Conservation (phyloP, 1,140 invertebrate species). For the Halotydeus destructor region DNA sequence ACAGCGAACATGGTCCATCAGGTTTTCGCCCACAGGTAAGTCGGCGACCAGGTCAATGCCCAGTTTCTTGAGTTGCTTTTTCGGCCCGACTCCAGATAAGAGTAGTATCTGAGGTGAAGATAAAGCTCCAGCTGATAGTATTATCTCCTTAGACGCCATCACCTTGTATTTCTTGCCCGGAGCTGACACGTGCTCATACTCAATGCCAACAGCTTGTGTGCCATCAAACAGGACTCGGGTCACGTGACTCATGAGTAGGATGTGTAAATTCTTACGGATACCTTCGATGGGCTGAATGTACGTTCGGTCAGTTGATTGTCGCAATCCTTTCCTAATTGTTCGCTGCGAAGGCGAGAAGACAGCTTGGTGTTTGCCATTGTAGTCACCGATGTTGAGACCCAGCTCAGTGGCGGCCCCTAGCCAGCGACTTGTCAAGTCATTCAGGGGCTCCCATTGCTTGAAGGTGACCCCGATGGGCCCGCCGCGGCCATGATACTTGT, state of each 20-base stretch:
- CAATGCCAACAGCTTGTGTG: background rate
- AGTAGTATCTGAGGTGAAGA: conserved; percentile 6
- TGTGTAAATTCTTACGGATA: conserved; percentile 57
- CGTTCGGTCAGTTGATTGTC: conserved; percentile 72
- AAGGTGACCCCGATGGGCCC: too few relatives aligned
- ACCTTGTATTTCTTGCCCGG: conserved; percentile 7
- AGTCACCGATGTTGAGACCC: conserved; percentile 21
- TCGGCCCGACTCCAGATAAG: conserved; percentile 6
- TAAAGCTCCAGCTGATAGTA: conserved; percentile 10
- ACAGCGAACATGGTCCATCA: background rate
- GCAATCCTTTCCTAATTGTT: conserved; percentile 57
- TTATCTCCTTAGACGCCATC: conserved; percentile 11
- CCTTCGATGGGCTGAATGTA: conserved; percentile 54
- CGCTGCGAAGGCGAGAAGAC: conserved; percentile 40
- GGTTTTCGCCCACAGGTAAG: conserved; percentile 1
- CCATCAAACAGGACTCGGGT: conserved; percentile 47
- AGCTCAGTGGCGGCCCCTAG: background rate
- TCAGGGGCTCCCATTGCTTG: too few relatives aligned
- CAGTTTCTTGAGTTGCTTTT: conserved; percentile 11
- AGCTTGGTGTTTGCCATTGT: conserved; percentile 15
- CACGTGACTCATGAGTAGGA: conserved; percentile 23
- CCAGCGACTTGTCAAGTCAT: too few relatives aligned
- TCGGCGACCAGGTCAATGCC: conserved; percentile 1
- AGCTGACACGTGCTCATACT: background rate
- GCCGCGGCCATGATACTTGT: too few relatives aligned